These are phyloP conservation scores for Bolinopsis microptera DNA, from an alignment of 37 sponge, comb jelly and placozoan species.

Conservation along the genomic window DNA sequence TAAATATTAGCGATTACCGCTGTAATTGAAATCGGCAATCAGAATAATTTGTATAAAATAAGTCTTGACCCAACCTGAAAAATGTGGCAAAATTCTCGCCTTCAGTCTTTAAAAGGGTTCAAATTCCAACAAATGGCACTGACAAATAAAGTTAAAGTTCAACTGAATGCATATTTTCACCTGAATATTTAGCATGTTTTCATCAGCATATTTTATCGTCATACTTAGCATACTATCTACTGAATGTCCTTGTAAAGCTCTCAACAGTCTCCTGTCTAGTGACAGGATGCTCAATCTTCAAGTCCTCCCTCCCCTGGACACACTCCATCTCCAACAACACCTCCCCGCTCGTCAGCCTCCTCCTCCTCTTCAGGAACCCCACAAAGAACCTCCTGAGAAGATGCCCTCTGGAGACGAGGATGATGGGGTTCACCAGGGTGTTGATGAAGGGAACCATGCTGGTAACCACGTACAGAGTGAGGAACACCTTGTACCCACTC, in stretches of 20 bases:
- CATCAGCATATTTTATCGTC: too few species aligned
- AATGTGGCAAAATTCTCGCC: too few species aligned
- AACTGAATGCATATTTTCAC: too few species aligned
- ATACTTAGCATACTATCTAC: background rate
- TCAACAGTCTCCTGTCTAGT: background rate
- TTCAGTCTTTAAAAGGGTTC: too few species aligned
- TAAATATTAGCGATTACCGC: too few species aligned
- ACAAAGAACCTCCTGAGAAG: background rate
- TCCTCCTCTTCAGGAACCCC: background rate
- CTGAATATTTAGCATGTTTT: too few species aligned
- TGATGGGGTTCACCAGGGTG: background rate
- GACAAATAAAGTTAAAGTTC: too few species aligned
- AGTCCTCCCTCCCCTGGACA: background rate
- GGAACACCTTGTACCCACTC: background rate
- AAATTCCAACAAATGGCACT: too few species aligned
- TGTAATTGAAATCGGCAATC: too few species aligned
- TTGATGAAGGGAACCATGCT: slow-evolving; percentile 31
- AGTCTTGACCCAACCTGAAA: too few species aligned
- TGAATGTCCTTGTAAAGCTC: background rate
- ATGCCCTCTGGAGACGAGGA: slow-evolving; percentile 31
- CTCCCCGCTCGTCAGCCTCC: background rate
- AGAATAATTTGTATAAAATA: too few species aligned
- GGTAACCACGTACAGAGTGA: slow-evolving; percentile 19
- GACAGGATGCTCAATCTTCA: background rate
- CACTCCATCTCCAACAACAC: background rate